Base-by-base conservation (phyloP, 2,797 vertebrate genomes). In the Neostethus bicornis region DNA sequence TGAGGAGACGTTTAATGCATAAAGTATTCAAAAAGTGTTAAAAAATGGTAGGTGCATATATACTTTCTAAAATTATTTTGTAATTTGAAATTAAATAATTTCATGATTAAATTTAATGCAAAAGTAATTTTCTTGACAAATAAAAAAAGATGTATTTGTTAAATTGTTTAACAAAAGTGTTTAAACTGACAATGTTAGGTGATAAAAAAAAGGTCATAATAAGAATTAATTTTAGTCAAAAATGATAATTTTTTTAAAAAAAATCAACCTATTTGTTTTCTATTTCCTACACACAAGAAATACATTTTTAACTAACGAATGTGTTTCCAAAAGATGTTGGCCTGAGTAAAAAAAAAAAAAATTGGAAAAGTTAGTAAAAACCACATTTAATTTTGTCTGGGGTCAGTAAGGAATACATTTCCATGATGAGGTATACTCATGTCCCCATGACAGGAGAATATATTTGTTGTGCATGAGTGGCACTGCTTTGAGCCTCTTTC, bases 401-500 rank as follows among this genome's bases (percentile, higher is more conserved):
- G 7, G 17, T 53, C 34, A 62, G 48, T 41, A 26, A 21, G 46
- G 43, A 16, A 54, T 21, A 66, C 61, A 29, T 20, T 46, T 17
- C 34, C 26, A n/a, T 39, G 3, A 21, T 34, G 9, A 48, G 43
- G 45, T 46, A 21, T 13, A 17, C 46, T 7, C 61, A n/a, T 16
- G 28, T n/a, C 10, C 9, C 56, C 20, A 38, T n/a, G 51, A 21
- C 19, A 58, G 20, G 20, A 24, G n/a, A 1, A 7, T 6, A 26
- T 51, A 32, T 46, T 47, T 52, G 48, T 56, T 49, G 31, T 51
- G 41, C 42, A 66, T 49, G 35, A 76, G 51, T 20, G 51, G 16
- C 14, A 7, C 7, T 28, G 37, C 50, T 70, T 58, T 51, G 57
- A 70, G 16, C 31, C 13, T 37, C 26, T 59, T 55, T 46, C 41